Conservation (phyloP, 2,113 vertebrate genomes). For the Ophiodon elongatus region DNA sequence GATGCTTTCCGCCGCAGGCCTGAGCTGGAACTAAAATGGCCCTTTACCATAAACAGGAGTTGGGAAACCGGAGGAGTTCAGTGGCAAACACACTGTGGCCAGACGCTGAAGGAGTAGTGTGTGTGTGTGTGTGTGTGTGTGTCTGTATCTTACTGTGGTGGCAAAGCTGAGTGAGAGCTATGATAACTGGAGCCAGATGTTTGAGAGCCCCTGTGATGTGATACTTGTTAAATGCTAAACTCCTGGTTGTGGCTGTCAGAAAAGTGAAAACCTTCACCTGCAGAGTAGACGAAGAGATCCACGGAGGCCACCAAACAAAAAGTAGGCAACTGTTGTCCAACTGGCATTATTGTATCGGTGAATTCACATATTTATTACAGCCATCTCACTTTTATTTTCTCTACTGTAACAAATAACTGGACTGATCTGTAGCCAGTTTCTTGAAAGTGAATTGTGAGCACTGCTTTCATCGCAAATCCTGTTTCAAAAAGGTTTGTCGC, state of each 20-base stretch:
- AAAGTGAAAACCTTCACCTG: constrained; percentile 20
- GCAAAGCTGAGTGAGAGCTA: constrained; percentile 62
- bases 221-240: constrained; percentile 29
- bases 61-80: constrained; percentile 63
- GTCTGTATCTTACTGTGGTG: constrained; percentile 49
- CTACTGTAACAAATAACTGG: neutral
- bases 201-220: constrained; percentile 40
- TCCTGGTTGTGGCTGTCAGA: constrained; percentile 17
- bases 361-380: neutral
- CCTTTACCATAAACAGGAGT: constrained; percentile 73
- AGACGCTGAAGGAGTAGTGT: constrained; percentile 43
- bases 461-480: neutral
- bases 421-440: neutral
- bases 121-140: neutral
- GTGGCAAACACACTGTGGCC: constrained; percentile 56
- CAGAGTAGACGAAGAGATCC: constrained; percentile 2
- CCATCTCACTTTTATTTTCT: neutral
- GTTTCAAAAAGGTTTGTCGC: neutral
- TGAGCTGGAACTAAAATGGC: constrained; percentile 63
- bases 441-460: neutral
- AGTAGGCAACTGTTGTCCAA: neutral
- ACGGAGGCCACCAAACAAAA: neutral
- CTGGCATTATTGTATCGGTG: neutral
- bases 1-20: constrained; percentile 75
- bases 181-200: constrained; percentile 75